These are phyloP conservation scores for Ciona savignyi DNA, from an alignment of 23 tunicate species.

Conservation along the genomic window DNA sequence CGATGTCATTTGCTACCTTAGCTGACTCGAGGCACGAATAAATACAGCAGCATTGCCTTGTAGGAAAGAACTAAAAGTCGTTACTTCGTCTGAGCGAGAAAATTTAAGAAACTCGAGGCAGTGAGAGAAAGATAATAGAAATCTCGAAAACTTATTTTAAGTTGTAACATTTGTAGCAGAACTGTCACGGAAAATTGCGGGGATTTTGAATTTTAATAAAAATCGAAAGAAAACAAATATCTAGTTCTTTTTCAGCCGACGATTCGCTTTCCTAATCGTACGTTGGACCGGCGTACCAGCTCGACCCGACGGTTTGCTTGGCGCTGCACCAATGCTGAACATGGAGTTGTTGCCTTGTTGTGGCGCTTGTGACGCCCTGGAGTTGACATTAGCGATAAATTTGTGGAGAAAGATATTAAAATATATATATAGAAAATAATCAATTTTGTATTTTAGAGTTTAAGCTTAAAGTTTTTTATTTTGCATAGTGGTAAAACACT, in stretches of 20 bases:
- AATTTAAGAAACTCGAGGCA: background rate
- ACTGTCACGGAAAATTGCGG: too few relatives aligned
- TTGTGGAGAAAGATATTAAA: too few relatives aligned
- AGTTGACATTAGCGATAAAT: too few relatives aligned
- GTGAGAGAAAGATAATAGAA: background rate
- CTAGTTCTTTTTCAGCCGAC: background rate
- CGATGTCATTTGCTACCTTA: background rate
- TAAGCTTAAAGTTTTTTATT: too few relatives aligned
- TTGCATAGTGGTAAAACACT: too few relatives aligned
- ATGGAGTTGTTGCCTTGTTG: background rate
- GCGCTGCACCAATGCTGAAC: background rate
- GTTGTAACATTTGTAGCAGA: too few relatives aligned
- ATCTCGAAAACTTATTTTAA: background rate
- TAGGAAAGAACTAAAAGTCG: background rate
- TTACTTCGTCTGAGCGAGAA: background rate
- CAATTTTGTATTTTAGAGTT: too few relatives aligned
- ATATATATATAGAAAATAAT: too few relatives aligned
- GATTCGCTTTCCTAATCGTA: background rate
- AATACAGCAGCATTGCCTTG: background rate
- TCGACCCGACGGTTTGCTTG: background rate
- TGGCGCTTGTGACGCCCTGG: background rate
- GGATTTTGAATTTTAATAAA: too few relatives aligned
- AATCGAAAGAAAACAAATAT: too few relatives aligned
- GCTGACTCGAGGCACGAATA: background rate
- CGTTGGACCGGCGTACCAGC: background rate